Evolutionary conservation across 2,888 invertebrate species (phyloP).

Genomic region (Malachius bipustulatus): DNA sequence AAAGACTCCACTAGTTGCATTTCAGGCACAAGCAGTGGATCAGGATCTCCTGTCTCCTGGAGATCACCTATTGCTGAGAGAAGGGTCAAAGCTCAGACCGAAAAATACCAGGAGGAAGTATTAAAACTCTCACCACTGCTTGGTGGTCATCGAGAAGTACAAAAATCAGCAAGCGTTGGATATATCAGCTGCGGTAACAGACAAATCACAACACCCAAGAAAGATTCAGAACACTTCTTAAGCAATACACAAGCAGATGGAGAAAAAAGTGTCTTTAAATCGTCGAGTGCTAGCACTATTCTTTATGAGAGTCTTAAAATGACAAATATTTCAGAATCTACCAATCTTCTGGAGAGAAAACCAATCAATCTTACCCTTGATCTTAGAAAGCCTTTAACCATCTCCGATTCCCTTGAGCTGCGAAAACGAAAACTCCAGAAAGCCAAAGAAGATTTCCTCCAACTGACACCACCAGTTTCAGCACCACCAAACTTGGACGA

Average conservation of each 20-base stretch:
- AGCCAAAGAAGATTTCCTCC: conserved; percentile 61
- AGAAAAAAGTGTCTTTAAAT: conserved; percentile 28
- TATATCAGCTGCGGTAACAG: conserved; percentile 24
- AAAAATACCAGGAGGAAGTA: conserved; percentile 38
- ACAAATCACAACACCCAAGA: conserved; percentile 32
- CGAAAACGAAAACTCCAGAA: conserved; percentile 50
- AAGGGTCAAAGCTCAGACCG: conserved; percentile 42
- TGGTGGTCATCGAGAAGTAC: conserved; percentile 43
- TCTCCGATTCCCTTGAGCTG: conserved; percentile 29
- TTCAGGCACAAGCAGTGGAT: conserved; percentile 44
- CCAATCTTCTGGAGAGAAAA: neutral
- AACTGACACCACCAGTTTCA: conserved; percentile 21
- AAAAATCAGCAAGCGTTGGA: conserved; percentile 51
- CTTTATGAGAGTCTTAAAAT: neutral
- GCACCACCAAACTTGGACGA: conserved; percentile 16
- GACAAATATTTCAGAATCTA: neutral
- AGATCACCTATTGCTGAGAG: conserved; percentile 49
- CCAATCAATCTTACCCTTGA: neutral
- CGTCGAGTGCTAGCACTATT: conserved; percentile 29
- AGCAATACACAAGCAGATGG: neutral
- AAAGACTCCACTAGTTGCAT: conserved; percentile 37
- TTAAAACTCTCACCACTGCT: conserved; percentile 30
- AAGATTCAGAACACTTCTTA: conserved; percentile 5
- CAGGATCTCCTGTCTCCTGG: conserved; percentile 53
- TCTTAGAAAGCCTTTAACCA: neutral